A percentile compares a stretch with the other conserved stretches of the same genome.
Conservation (phyloP, 64 coral and sea anemone species). For the Hydrozoanthus tunicans region DNA sequence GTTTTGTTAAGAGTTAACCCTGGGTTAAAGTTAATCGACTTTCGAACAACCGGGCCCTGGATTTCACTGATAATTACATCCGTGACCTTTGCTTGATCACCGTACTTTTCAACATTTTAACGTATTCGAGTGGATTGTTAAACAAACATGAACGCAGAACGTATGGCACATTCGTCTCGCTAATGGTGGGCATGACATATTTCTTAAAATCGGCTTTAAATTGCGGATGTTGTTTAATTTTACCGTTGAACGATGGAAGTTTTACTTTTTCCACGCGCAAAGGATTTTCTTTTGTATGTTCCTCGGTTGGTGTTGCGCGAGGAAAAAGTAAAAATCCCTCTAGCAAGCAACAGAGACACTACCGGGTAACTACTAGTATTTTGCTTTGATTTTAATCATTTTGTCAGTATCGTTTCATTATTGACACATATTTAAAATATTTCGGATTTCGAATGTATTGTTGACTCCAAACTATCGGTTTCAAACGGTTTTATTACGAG, state of each 20-base stretch:
- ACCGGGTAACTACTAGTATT: no score
- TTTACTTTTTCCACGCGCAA: slow-evolving; percentile 39
- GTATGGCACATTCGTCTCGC: neutral
- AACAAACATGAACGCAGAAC: neutral
- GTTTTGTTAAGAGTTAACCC: no score
- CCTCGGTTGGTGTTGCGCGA: neutral
- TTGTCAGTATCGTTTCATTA: no score
- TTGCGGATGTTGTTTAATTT: slow-evolving; percentile 7
- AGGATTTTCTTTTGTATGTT: neutral
- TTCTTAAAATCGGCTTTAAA: neutral
- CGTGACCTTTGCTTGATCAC: slow-evolving; percentile 42
- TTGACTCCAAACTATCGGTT: no score
- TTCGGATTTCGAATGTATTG: no score
- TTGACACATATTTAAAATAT: no score
- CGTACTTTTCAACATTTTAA: slow-evolving; percentile 49
- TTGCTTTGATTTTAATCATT: no score
- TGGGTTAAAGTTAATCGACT: no score
- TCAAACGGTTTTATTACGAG: no score
- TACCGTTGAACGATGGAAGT: slow-evolving; percentile 18
- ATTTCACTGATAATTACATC: slow-evolving; percentile 51
- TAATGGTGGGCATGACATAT: neutral
- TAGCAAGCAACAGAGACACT: no score
- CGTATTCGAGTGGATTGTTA: neutral
- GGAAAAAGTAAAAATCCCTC: no score
- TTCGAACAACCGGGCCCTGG: no score